These are phyloP conservation scores for Myathropa florea DNA, from an alignment of 2,888 invertebrate species.

Conservation along the genomic window DNA sequence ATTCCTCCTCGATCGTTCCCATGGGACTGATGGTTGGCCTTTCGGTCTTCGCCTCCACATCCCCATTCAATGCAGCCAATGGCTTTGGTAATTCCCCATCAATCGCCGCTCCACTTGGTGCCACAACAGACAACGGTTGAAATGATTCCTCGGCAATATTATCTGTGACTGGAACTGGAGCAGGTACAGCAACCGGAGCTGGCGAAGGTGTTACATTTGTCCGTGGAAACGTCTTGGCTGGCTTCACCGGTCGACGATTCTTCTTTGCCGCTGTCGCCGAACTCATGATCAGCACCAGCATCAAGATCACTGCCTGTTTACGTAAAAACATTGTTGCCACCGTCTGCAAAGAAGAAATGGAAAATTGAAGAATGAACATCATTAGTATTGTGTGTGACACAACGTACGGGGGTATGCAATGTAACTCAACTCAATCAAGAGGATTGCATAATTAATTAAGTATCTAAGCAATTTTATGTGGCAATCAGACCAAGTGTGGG, in stretches of 20 bases:
- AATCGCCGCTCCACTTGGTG: constrained; percentile 61
- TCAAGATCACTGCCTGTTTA: constrained; percentile 76
- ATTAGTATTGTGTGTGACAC: constrained; percentile 39
- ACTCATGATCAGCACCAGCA: constrained; percentile 78
- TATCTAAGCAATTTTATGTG: constrained; percentile 17
- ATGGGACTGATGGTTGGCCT: constrained; percentile 72
- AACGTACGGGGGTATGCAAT: constrained; percentile 5
- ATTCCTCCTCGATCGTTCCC: constrained; percentile 84
- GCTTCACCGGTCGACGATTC: constrained; percentile 79
- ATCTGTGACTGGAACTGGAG: constrained; percentile 63
- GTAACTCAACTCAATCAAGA: constrained; percentile 29
- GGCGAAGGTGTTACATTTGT: constrained; percentile 78
- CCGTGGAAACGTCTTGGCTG: constrained; percentile 79
- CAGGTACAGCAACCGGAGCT: constrained; percentile 65
- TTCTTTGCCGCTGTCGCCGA: constrained; percentile 78
- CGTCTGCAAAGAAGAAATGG: not conserved
- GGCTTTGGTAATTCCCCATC: constrained; percentile 79
- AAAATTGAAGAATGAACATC: not conserved
- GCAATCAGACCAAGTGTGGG: constrained; percentile 40
- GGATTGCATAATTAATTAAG: constrained; percentile 62
- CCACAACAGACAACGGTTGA: constrained; percentile 65
- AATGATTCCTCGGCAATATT: constrained; percentile 72
- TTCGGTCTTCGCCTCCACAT: constrained; percentile 77
- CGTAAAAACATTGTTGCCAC: constrained; percentile 78
- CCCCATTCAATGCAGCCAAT: constrained; percentile 71